These are phyloP conservation scores for Hypotaenidia philippensis DNA, from an alignment of 2,797 vertebrate species.

Conservation along the genomic window DNA sequence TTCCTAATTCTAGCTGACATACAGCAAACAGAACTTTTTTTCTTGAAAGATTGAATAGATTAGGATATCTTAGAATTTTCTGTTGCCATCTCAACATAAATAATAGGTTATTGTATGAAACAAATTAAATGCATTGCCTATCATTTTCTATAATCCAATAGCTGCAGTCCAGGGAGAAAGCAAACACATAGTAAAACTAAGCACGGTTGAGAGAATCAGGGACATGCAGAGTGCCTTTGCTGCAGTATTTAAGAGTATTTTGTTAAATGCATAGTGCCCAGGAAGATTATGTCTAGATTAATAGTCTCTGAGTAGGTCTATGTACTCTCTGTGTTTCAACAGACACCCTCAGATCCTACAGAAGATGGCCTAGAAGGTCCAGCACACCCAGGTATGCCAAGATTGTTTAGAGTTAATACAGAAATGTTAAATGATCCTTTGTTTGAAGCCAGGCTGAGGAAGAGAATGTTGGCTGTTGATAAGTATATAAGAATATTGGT, in stretches of 20 bases:
- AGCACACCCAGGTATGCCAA: not conserved
- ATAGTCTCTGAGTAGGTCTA: not conserved
- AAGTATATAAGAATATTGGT: conserved; percentile 32
- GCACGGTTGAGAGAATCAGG: not conserved
- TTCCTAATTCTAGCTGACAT: not conserved
- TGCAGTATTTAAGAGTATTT: not conserved
- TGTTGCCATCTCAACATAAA: not conserved
- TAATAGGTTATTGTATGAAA: not conserved
- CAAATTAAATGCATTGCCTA: not conserved
- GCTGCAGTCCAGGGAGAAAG: not conserved
- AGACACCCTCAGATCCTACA: not conserved
- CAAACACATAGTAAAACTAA: not conserved
- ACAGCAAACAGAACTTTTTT: not conserved
- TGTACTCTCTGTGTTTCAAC: not conserved
- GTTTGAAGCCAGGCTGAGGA: conserved; percentile 44
- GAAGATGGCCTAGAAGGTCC: not conserved
- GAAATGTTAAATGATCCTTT: conserved; percentile 15
- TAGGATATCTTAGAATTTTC: not conserved
- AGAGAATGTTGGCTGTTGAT: conserved; percentile 46
- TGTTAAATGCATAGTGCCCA: not conserved
- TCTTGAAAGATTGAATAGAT: not conserved
- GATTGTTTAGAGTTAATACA: not conserved
- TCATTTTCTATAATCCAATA: not conserved
- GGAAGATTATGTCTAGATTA: not conserved
- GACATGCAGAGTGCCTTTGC: not conserved